Percentiles rank a stretch among this genome's conserved stretches.
Evolutionary conservation across 2,113 vertebrate species (phyloP).

Genomic region (Hiodon tergisus): DNA sequence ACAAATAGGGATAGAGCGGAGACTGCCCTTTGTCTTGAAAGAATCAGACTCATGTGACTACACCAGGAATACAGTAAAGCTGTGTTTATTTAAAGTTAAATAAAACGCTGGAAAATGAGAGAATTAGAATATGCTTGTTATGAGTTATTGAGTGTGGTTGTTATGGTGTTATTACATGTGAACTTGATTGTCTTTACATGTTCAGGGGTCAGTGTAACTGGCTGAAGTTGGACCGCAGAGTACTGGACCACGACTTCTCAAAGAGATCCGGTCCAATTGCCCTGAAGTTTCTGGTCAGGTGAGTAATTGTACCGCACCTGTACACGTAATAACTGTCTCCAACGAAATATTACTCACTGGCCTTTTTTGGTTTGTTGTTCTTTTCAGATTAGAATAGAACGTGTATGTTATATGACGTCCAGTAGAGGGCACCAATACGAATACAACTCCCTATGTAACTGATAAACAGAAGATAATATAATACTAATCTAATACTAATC

Average conservation of each 20-base stretch:
- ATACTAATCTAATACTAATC: background rate
- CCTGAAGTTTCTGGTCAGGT: slow-evolving; percentile 87
- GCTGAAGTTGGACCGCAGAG: slow-evolving; percentile 91
- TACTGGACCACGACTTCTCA: slow-evolving; percentile 89
- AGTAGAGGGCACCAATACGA: slow-evolving; percentile 51
- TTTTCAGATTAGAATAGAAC: slow-evolving; percentile 9
- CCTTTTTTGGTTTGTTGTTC: background rate
- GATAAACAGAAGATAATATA: background rate
- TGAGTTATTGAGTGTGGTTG: too few relatives aligned
- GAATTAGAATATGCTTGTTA: too few relatives aligned
- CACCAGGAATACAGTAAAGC: too few relatives aligned
- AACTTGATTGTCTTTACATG: slow-evolving; percentile 26
- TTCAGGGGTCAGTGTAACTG: slow-evolving; percentile 86
- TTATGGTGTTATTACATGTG: too few relatives aligned
- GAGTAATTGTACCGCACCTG: slow-evolving; percentile 35
- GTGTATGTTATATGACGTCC: slow-evolving; percentile 26
- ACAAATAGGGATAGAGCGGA: too few relatives aligned
- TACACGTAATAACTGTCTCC: too few relatives aligned
- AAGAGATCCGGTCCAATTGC: slow-evolving; percentile 76
- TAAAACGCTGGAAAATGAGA: background rate
- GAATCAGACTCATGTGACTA: too few relatives aligned
- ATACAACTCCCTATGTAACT: slow-evolving; percentile 10
- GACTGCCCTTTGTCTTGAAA: too few relatives aligned
- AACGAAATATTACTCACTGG: too few relatives aligned
- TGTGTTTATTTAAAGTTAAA: background rate